Percentiles rank a stretch among this genome's conserved stretches.
These are phyloP conservation scores for Sarcophaga caerulescens DNA, from an alignment of 2,888 invertebrate species.

Conservation along the genomic window DNA sequence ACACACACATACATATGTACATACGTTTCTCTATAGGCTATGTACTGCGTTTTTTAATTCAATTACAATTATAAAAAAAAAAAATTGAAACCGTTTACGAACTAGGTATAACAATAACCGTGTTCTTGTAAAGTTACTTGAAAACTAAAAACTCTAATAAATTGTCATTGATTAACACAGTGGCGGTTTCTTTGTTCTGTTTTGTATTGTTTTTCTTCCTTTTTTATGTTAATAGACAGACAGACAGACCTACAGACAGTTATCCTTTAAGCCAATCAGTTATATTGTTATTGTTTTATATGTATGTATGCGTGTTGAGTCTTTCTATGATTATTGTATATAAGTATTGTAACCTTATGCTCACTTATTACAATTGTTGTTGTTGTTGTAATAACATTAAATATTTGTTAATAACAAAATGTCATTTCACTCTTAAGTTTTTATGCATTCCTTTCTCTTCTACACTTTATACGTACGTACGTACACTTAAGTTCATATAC, in stretches of 20 bases:
- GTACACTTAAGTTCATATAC: conserved; percentile 2
- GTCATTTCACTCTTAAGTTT: not conserved
- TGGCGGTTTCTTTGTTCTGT: not conserved
- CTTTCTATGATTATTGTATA: conserved; percentile 22
- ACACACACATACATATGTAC: not conserved
- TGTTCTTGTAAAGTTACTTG: conserved; percentile 24
- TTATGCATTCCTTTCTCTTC: not conserved
- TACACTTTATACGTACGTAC: not conserved
- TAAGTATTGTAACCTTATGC: conserved; percentile 43
- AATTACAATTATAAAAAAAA: not conserved
- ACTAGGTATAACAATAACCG: conserved; percentile 18
- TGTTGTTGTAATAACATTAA: conserved; percentile 37
- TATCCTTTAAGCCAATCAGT: not conserved
- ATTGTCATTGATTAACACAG: conserved; percentile 15
- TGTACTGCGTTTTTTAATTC: too few relatives aligned
- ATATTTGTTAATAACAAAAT: conserved; percentile 62
- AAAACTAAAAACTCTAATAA: conserved; percentile 42
- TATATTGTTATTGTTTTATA: conserved; percentile 21
- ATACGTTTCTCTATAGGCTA: not conserved
- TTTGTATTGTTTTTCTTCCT: not conserved
- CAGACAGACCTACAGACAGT: not conserved
- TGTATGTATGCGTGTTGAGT: conserved; percentile 56
- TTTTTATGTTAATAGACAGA: too few relatives aligned
- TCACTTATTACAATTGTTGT: conserved; percentile 19
- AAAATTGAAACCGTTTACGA: not conserved